phyloP scores from a whole-genome alignment of 2,113 vertebrate species.

The Grantiella picta region DNA sequence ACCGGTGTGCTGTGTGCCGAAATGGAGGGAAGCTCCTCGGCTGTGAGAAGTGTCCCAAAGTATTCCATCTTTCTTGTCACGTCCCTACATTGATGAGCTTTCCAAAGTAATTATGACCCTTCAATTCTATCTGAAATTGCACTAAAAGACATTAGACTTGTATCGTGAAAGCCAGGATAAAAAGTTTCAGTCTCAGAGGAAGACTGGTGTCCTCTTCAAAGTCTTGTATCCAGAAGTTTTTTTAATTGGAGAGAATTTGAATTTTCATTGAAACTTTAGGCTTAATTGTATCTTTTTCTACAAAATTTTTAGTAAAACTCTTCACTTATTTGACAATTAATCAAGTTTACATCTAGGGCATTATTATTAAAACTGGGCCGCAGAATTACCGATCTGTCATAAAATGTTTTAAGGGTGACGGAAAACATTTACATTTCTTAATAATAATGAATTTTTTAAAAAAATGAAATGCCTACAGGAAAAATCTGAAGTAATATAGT shows the following conservation, averaged over 20 bases:
- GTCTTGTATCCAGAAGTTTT: not conserved
- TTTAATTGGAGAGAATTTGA: not conserved
- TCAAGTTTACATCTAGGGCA: not conserved
- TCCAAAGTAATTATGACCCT: slow-evolving; percentile 71
- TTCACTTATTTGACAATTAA: not conserved
- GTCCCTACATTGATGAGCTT: slow-evolving; percentile 78
- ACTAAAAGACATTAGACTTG: not conserved
- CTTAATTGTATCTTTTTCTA: not conserved
- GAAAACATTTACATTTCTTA: not conserved
- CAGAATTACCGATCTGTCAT: not conserved
- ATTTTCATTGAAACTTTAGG: not conserved
- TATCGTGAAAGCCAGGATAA: no score
- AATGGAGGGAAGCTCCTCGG: slow-evolving; percentile 82
- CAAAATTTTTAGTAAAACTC: not conserved
- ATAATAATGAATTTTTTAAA: not conserved
- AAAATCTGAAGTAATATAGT: not conserved
- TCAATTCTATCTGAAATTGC: not conserved
- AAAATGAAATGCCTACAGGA: not conserved
- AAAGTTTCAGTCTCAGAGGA: not conserved
- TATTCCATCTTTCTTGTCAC: slow-evolving; percentile 82
- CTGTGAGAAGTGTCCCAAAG: slow-evolving; percentile 84
- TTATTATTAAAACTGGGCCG: not conserved
- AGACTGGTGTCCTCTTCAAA: not conserved
- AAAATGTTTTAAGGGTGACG: not conserved
- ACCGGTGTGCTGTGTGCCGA: slow-evolving; percentile 84